Conservation (phyloP, 2,797 vertebrate species). For the Melopsittacus undulatus region DNA sequence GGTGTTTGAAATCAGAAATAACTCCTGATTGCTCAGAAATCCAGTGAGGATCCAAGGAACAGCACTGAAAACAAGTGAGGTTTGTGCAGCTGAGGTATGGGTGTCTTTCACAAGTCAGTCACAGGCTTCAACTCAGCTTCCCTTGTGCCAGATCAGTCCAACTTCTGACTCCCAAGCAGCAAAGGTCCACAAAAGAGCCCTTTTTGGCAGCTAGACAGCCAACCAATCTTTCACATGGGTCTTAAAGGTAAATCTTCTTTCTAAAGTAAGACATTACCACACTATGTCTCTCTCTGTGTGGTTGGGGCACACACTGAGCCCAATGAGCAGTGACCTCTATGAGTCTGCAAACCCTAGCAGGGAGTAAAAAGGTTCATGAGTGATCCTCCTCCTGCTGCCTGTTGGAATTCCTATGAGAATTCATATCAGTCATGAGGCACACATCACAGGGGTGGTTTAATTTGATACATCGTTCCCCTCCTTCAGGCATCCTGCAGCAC, state of each 20-base stretch:
- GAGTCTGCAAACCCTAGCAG: background rate
- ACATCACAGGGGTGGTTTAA: accelerated
- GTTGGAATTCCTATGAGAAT: accelerated
- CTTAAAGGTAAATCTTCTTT: background rate
- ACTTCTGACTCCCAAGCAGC: background rate
- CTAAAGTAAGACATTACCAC: accelerated
- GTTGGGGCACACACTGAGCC: accelerated
- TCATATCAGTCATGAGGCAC: accelerated
- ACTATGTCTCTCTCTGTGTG: background rate
- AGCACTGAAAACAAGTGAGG: background rate
- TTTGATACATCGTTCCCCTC: background rate
- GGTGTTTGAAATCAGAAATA: background rate
- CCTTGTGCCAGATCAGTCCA: background rate
- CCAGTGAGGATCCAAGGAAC: background rate
- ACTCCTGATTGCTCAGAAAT: background rate
- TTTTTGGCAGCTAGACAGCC: background rate
- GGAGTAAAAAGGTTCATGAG: background rate
- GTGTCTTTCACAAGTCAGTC: background rate
- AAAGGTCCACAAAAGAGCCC: background rate
- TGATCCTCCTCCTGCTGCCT: background rate
- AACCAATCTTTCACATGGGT: background rate
- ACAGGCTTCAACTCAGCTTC: background rate
- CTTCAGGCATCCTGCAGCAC: background rate
- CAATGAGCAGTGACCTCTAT: accelerated
- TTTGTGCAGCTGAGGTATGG: background rate